Evolutionary conservation across 2,797 vertebrate species (phyloP), one percentile per base, ranked within the genome.

Genomic region (Aeoliscus strigatus): DNA sequence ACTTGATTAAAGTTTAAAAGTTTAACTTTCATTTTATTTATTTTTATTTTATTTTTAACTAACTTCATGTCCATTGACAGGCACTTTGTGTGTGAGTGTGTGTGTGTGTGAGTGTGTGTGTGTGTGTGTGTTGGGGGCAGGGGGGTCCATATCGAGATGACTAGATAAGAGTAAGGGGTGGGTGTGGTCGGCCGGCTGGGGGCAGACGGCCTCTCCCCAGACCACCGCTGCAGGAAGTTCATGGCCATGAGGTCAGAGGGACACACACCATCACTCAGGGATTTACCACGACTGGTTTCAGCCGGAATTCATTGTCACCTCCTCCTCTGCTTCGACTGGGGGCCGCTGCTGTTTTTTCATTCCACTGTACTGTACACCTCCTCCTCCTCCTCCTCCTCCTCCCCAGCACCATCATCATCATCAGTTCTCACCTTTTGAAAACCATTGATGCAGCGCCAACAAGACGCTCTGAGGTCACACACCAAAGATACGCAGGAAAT

Each of bases 221-320:
- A 52, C 57, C 51, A 48, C 47, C 46, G 23, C 50, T 26, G 54
- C 77, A 85, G 81, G 73, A 87, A 80, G 76, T 74, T 66, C 60
- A 77, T 38, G 39, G 64, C 65, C 69, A 81, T 73, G 71, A 82
- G 76, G 79, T 80, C 73, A 82, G 71, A 70, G 66, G 52, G 37
- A 70, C 65, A 67, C 65, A 67, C 31, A 15, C 61, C 45, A 61
- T 62, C 66, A 55, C 44, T 66, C 61, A 45, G 70, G 80, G 77
- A 77, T 77, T 78, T 83, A 74, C 51, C 53, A 46, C 57, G 61
- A 68, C 82, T 80, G 79, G 80, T 77, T 81, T 59, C 53, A 71
- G 35, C 78, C 44, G 60, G 71, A 79, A 46, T 54, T 60, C 55
- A 45, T 53, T 40, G 50, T 49, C 27, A 37, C 14, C 12, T 25